Evolutionary conservation across 1,140 invertebrate genomes (phyloP), one percentile per base, ranked within the genome.

Genomic region (Aricia agestis): DNA sequence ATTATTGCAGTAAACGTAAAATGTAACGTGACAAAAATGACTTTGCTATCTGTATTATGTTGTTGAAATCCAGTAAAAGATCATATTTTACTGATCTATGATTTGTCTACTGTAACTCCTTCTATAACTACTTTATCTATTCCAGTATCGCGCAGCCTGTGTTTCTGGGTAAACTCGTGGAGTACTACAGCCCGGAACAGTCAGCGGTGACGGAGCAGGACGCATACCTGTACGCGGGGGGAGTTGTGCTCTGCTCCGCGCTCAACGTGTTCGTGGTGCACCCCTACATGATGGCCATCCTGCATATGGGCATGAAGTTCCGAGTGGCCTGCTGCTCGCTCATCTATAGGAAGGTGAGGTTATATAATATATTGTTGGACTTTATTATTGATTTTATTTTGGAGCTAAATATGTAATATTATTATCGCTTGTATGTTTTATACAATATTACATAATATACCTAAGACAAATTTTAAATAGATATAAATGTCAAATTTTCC

Each of bases 301-400:
- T 94, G 71, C 95, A 96, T 77, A 92, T 95, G 75, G 96, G 96
- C 36, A 95, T 97, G 94, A 95, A 96, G 88, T 94, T 97, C 75
- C 93, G 96, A 73, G 93, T 97, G 58, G 95, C 96, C 3, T 95
- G 95, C 82, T 95, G 95, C 77, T 95, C 96, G 0, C 91, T 97
- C 45, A 95, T 98, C 73, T 98, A 97, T 86, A 94, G 96, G 84
- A 98, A 97, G 93, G 94, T 96, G 89, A 84, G 78, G 66, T 19
- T 52, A 58, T 57, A 31, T 11, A 17, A 18, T n/a, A 1, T n/a
- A n/a, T n/a, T n/a, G n/a, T n/a, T n/a, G n/a, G n/a, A n/a, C n/a
- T n/a, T n/a, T n/a, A n/a, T n/a, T n/a, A n/a, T n/a, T n/a, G n/a
- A n/a, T n/a, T n/a, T n/a, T n/a, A n/a, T 36, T 36, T 9, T 5